Base-by-base conservation (phyloP, 2,888 invertebrate species). In the Caradrina kadenii region DNA sequence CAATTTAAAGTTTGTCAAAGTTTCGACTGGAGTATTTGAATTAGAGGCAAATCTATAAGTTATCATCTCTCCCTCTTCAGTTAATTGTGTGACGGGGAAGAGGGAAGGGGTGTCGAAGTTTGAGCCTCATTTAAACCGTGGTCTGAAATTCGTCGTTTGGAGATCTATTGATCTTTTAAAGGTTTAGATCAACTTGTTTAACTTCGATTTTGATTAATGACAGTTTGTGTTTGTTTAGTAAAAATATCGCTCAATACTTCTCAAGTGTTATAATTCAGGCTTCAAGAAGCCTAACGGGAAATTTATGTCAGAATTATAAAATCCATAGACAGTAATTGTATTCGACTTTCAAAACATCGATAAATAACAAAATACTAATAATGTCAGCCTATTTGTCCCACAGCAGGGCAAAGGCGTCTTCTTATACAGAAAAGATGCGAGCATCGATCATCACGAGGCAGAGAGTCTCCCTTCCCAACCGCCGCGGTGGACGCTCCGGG, bases 21-120 rank as follows among this genome's bases (percentile, higher is more conserved):
- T 69, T 81, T 69, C 58, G 17, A 70, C 56, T 53, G 26, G 54
- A 68, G 74, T 75, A 80, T 80, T 81, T 69, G 63, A 77, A 72
- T 65, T 79, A 76, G 53, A 75, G 53, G 75, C 64, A 81, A 81
- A 80, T 80, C 80, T 80, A 80, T 81, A 80, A 80, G 79, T 82
- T 81, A 79, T 75, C 69, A 69, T 81, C 81, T 81, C 81, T 79
- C 81, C 67, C 77, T 66, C 81, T 74, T 63, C 64, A 63, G 56
- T 77, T 81, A 64, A 81, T 81, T 77, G 69, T 79, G 67, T 67
- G 55, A 69, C 45, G 61, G 65, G 48, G 50, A 22, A 60, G 26
- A 8, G 45, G 59, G 59, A 49, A 68, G 56, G 74, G 64, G 45
- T 66, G 72, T 55, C 69, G 58, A 77, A 81, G 69, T 81, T 81